Base-by-base conservation (phyloP, 1,140 invertebrate genomes). In the Temnothorax curvispinosus region DNA sequence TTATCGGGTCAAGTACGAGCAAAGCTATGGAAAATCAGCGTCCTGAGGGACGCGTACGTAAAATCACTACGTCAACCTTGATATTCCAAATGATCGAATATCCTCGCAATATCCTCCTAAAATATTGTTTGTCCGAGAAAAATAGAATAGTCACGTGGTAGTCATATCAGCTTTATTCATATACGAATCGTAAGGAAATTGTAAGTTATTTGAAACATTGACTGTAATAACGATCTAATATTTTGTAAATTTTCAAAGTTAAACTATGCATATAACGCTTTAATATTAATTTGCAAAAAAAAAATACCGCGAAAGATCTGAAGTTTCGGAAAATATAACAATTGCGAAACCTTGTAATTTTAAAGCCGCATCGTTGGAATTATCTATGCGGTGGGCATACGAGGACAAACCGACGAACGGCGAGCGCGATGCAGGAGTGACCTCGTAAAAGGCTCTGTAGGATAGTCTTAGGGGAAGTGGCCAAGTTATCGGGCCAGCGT, bases 381-480 rank as follows among this genome's bases (percentile, higher is more conserved):
- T 71, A 71, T 60, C 60, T 62, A 67, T 67, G 60, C 44, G 60
- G 2, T 9, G 11, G 41, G 21, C 11, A n/a, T 67, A 52, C 13
- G 35, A 41, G 50, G 47, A 60, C 80, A 52, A 74, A 41, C n/a
- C 56, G 41, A 27, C 32, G 58, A 64, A 50, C 27, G 52, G 5
- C 11, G 38, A 44, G 5, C 27, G n/a, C 32, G 27, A 69, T 52
- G 54, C 58, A 81, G 38, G 18, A 41, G 76, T 71, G 85, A 86
- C 85, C 85, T 86, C 76, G 44, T 80, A 86, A 86, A 80, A 80
- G 54, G 54, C 72, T 8, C 76, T 67, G 62, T 44, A 69, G 84
- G 15, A 86, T 76, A 80, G 85, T 72, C 67, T 87, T 82, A 71
- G 47, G 85, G 64, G 76, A 80, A 86, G 76, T 80, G 75, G 77